phyloP scores from a whole-genome alignment of 2,888 invertebrate species.

The Tiliacea citrago region DNA sequence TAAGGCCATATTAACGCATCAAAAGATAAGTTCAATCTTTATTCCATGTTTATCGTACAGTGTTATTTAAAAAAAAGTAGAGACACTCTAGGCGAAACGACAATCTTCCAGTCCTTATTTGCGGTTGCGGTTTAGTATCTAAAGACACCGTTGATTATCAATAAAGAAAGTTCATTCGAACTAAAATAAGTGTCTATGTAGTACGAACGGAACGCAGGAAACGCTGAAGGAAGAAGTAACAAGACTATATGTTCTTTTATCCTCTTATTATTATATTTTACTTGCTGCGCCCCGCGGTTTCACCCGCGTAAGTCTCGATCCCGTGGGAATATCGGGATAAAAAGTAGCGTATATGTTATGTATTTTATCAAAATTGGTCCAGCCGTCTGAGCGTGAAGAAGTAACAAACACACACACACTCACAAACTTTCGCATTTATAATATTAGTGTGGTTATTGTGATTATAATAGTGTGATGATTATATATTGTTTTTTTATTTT shows the following conservation, averaged over 20 bases:
- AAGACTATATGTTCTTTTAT: neutral
- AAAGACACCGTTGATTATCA: neutral
- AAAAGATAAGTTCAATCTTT: constrained; percentile 4
- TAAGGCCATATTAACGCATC: constrained; percentile 3
- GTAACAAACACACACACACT: too few species aligned
- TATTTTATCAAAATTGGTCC: too few species aligned
- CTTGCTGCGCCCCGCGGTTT: too few species aligned
- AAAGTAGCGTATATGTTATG: too few species aligned
- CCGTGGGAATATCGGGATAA: too few species aligned
- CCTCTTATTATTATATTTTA: neutral
- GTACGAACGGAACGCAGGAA: neutral
- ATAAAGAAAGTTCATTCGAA: constrained; percentile 11
- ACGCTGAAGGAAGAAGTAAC: neutral
- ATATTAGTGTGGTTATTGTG: too few species aligned
- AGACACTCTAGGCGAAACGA: neutral
- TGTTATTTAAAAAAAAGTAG: neutral
- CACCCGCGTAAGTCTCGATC: too few species aligned
- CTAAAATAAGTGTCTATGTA: neutral
- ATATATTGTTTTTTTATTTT: neutral
- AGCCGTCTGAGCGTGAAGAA: too few species aligned
- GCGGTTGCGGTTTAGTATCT: constrained; percentile 10
- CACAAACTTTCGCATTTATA: too few species aligned
- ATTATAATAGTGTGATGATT: too few species aligned
- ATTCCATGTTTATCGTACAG: constrained; percentile 11
- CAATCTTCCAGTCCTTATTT: neutral